Evolutionary conservation across 2,113 vertebrate species (phyloP).

Genomic region (Oriolus oriolus): DNA sequence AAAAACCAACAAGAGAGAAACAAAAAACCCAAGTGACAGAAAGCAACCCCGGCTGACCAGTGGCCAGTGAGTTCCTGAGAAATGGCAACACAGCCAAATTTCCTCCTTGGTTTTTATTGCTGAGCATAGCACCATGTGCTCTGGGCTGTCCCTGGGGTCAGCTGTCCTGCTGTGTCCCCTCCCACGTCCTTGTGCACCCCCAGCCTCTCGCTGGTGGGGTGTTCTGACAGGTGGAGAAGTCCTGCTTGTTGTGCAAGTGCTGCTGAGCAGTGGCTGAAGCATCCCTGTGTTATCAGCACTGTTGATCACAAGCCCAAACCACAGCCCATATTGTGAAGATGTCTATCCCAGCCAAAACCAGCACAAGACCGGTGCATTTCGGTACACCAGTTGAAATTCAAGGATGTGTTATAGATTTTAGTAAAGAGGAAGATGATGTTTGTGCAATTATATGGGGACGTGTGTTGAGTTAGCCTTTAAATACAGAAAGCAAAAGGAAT

Average conservation of each 20-base stretch:
- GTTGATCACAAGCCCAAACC: background rate
- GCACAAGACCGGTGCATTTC: background rate
- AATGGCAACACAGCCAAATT: background rate
- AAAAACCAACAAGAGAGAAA: too few relatives aligned
- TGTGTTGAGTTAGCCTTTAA: background rate
- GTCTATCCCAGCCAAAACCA: background rate
- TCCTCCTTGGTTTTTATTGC: background rate
- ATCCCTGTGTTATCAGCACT: background rate
- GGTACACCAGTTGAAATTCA: background rate
- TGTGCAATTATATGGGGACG: fast-evolving
- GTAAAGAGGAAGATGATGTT: background rate
- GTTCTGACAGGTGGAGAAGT: too few relatives aligned
- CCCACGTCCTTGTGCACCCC: background rate
- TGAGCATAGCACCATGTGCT: background rate
- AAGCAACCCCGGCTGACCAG: fast-evolving
- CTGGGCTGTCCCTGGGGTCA: background rate
- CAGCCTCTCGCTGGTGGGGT: background rate
- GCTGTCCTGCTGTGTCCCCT: background rate
- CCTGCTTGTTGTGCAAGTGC: background rate
- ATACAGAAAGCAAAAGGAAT: background rate
- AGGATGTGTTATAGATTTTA: background rate
- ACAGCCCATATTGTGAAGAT: background rate
- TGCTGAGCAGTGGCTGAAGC: background rate
- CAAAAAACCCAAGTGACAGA: background rate
- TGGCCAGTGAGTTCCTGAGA: background rate